Evolutionary conservation across 2,888 invertebrate species (phyloP), one percentile per base, ranked within the genome.

Genomic region (Agonopterix subpropinquella): DNA sequence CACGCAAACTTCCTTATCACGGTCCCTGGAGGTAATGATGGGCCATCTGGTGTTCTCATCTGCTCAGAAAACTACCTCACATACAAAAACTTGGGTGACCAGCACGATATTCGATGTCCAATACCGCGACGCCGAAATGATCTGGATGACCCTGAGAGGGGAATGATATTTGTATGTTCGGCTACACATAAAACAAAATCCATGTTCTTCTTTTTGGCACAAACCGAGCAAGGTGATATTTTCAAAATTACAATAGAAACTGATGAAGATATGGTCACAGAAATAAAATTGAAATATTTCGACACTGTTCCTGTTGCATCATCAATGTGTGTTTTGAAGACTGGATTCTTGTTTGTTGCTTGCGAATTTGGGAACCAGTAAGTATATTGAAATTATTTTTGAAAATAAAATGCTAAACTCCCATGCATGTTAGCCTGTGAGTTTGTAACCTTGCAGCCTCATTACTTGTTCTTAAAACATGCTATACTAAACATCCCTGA

Each of bases 311-410:
- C 99, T 7, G 97, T 98, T 2, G 97, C 99, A 0, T 92, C 96
- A 11, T 93, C 98, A 0, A 96, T 99, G 96, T 98, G 98, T 86
- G 99, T 99, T 35, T 87, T 99, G 53, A 99, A 99, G 80, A 99
- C 99, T 50, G 99, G 99, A 2, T 99, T 99, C 77, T 87, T 99
- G 11, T 99, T 99, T 88, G 96, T 99, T 8, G 99, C 99, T 1
- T 95, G 97, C 35, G 99, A 99, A 87, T 99, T 99, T 92, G 99
- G 99, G 65, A 99, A 99, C 89, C 99, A 99, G 98, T 98, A 90
- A 95, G 98, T 95, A 69, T 65, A 44, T 42, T 5, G 1, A 41
- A 41, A 50, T 46, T 44, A 18, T 49, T 52, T 50, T 52, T 2
- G n/a, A 5, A 37, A 39, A 54, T 44, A 53, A 28, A 53, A 53